Base-by-base conservation (phyloP, 1,140 invertebrate genomes). In the Drosophila pruinosa region DNA sequence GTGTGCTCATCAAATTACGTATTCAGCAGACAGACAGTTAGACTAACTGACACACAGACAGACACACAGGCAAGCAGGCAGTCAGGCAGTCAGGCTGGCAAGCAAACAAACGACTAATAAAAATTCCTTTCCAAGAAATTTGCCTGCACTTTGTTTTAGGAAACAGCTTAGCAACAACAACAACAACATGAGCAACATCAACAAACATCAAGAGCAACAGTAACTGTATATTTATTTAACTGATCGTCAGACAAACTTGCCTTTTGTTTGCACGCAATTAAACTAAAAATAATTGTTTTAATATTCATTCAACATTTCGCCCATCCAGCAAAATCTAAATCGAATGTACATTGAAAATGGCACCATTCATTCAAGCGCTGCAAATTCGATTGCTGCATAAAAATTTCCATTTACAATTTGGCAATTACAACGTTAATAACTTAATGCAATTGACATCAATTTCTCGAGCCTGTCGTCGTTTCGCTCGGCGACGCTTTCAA, bases 371-470 rank as follows among this genome's bases (percentile, higher is more conserved):
- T 45, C 59, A n/a, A n/a, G n/a, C 43, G 24, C 6, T 26, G 58
- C 59, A 79, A 83, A 85, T 62, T 79, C 67, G 76, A 79, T 85
- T 75, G 67, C 39, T 70, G 48, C 45, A 62, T 12, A 38, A 73
- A 83, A 83, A 73, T 79, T 50, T 83, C 76, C 81, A 86, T 86
- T 85, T 70, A 80, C 76, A 80, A 72, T 80, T 59, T 36, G 47
- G 68, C 56, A 85, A 85, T 85, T 85, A 79, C 85, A 86, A 86
- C 71, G 69, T 85, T 85, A 85, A 85, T 83, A 85, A 79, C 83
- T 83, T 85, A 83, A 83, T 81, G 80, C 63, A 77, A 85, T 83
- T 85, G 80, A 54, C 80, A 72, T 65, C 72, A 79, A 72, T 86
- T 86, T 77, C 69, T 78, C 36, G 71, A 21, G 45, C 41, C 61